Conservation (phyloP, 92 coral and sea anemone species). For the Epizoanthus illoricatus region DNA sequence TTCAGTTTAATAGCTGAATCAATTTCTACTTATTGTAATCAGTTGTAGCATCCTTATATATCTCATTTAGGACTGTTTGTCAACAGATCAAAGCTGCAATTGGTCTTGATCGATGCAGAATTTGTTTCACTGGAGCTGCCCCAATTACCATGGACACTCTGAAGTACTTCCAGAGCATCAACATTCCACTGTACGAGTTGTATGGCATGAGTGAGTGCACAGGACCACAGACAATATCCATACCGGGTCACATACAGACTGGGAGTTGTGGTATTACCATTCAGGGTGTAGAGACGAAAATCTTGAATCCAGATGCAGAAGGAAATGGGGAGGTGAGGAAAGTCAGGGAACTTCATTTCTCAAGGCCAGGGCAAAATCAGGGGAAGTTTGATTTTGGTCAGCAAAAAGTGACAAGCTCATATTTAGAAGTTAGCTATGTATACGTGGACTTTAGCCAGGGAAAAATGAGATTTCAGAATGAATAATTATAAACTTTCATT, state of each 20-base stretch:
- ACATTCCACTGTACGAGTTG: slow-evolving; percentile 86
- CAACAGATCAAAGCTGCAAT: slow-evolving; percentile 74
- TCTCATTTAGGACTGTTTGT: background rate
- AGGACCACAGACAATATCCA: slow-evolving; percentile 83
- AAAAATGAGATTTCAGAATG: too few relatives aligned
- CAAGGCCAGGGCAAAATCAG: too few relatives aligned
- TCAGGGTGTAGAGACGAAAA: slow-evolving; percentile 63
- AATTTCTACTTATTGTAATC: too few relatives aligned
- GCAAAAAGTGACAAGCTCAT: too few relatives aligned
- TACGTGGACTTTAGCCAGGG: too few relatives aligned
- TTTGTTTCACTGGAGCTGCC: slow-evolving; percentile 85
- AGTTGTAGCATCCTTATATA: background rate
- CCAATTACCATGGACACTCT: slow-evolving; percentile 95
- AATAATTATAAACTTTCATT: too few relatives aligned
- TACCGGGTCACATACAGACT: slow-evolving; percentile 58
- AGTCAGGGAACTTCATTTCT: too few relatives aligned
- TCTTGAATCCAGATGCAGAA: slow-evolving; percentile 78
- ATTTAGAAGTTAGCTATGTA: too few relatives aligned
- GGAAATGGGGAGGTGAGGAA: slow-evolving; percentile 49
- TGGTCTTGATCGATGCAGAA: slow-evolving; percentile 92
- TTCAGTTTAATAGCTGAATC: too few relatives aligned
- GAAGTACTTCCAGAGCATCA: slow-evolving; percentile 89
- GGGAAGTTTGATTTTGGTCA: too few relatives aligned
- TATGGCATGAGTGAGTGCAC: slow-evolving; percentile 96
- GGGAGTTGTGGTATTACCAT: slow-evolving; percentile 87